A percentile compares a stretch with the other conserved stretches of the same genome.
phyloP scores from a whole-genome alignment of 2,888 invertebrate genomes.

The Drosophila longiperda region DNA sequence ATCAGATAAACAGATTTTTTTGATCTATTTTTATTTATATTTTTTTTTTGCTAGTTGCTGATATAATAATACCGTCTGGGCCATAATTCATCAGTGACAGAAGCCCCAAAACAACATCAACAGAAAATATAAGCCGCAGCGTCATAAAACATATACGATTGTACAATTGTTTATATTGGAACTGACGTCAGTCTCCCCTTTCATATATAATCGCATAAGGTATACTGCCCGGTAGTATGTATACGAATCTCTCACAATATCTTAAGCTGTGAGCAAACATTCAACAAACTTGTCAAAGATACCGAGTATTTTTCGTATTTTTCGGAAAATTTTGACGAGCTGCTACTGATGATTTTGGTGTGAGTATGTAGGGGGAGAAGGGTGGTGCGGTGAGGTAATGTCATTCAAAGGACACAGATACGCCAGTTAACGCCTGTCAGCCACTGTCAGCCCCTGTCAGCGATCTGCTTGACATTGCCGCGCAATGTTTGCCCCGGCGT shows the following conservation, averaged over 20 bases:
- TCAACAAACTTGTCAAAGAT: constrained; percentile 44
- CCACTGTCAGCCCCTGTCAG: constrained; percentile 54
- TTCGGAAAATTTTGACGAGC: constrained; percentile 40
- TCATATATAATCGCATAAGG: constrained; percentile 43
- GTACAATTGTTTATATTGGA: constrained; percentile 55
- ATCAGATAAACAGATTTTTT: constrained; percentile 28
- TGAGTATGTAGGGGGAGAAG: background rate
- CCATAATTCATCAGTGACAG: constrained; percentile 71
- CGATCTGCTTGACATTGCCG: constrained; percentile 1
- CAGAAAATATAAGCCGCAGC: constrained; percentile 55
- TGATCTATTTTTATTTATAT: background rate
- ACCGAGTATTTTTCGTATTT: constrained; percentile 13
- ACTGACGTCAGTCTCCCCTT: constrained; percentile 62
- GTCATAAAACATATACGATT: constrained; percentile 60
- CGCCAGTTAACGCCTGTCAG: constrained; percentile 38
- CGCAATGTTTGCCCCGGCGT: constrained; percentile 53
- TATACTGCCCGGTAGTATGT: constrained; percentile 21
- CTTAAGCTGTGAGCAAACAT: constrained; percentile 50
- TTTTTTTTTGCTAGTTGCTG: constrained; percentile 29
- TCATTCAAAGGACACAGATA: constrained; percentile 58
- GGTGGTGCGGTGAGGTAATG: background rate
- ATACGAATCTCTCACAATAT: constrained; percentile 40
- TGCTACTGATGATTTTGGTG: background rate
- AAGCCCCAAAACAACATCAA: constrained; percentile 60
- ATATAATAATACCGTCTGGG: constrained; percentile 40